Evolutionary conservation across 2,797 vertebrate species (phyloP), one percentile per base, ranked within the genome.

Genomic region (Loris lydekkerianus): DNA sequence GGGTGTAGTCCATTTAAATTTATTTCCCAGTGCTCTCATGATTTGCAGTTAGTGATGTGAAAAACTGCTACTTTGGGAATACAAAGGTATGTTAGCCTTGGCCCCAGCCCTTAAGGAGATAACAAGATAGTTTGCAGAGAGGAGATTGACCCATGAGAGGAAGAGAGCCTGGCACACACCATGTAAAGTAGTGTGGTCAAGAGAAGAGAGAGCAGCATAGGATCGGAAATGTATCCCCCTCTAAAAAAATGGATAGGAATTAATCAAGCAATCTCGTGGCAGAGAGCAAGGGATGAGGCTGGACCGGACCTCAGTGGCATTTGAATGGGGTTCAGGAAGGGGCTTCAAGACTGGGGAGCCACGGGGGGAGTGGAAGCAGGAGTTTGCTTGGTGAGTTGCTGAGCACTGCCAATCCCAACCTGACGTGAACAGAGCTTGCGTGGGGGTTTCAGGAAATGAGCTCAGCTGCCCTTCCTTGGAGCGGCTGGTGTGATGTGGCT

Each of bases 391-490:
- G 7, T 4, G 15, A 49, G 15, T 53, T 8, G 25, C 56, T 40
- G 37, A 18, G 25, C 5, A 0, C n/a, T 13, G 1, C 6, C 3
- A 17, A 20, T 53, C 80, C 69, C 34, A 73, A 3, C 31, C 34
- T 86, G 84, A 31, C 3, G 0, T 1, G 43, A 84, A 43, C 61
- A 60, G 63, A 40, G 69, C 7, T 1, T 37, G 23, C 1, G 5
- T 53, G 13, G 81, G 86, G 58, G 56, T 17, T 37, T 75, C 88
- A 76, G 96, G 93, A 95, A 70, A 18, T 77, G 60, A 94, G n/a
- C 11, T 58, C 78, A 15, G 2, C 0, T 63, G 60, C 14, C 3
- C 46, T 31, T 56, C 77, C 78, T 20, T 69, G 43, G 89, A 84
- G 58, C 2, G 70, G 20, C 81, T 83, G 91, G 96, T 60, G 65